Evolutionary conservation across 2,113 vertebrate genomes (phyloP).

Genomic region (Mormyrus iriodes): DNA sequence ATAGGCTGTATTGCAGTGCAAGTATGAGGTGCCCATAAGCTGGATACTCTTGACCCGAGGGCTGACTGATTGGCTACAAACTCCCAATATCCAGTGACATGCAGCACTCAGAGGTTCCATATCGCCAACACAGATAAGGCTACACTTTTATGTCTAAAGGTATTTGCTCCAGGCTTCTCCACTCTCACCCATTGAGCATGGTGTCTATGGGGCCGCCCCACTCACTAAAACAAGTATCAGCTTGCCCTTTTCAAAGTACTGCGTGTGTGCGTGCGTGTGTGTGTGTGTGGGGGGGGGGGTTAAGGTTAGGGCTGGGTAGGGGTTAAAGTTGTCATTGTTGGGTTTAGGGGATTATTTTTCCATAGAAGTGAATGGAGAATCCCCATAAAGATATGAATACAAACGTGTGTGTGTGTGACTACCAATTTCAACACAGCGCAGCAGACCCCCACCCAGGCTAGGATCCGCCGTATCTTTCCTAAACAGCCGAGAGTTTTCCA

Average conservation of each 20-base stretch:
- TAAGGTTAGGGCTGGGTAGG: too few species aligned
- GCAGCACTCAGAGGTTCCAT: background rate
- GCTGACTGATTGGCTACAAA: background rate
- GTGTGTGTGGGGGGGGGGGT: too few species aligned
- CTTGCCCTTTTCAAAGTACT: conserved; percentile 18
- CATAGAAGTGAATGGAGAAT: too few species aligned
- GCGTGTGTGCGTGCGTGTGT: too few species aligned
- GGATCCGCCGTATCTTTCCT: conserved; percentile 6
- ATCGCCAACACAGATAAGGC: background rate
- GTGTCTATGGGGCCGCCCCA: background rate
- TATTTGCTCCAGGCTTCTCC: background rate
- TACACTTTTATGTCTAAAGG: background rate
- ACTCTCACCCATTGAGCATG: background rate
- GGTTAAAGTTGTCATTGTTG: too few species aligned
- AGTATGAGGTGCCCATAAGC: background rate
- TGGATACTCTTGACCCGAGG: background rate
- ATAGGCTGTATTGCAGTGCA: background rate
- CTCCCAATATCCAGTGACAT: background rate
- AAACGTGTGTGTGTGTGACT: too few species aligned
- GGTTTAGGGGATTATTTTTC: too few species aligned
- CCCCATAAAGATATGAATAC: too few species aligned
- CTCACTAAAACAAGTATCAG: conserved; percentile 1
- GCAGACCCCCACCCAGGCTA: background rate
- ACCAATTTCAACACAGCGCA: background rate
- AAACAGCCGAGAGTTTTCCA: conserved; percentile 31